Conservation (phyloP, 2,797 vertebrate genomes). For the Fistularia commersonii region DNA sequence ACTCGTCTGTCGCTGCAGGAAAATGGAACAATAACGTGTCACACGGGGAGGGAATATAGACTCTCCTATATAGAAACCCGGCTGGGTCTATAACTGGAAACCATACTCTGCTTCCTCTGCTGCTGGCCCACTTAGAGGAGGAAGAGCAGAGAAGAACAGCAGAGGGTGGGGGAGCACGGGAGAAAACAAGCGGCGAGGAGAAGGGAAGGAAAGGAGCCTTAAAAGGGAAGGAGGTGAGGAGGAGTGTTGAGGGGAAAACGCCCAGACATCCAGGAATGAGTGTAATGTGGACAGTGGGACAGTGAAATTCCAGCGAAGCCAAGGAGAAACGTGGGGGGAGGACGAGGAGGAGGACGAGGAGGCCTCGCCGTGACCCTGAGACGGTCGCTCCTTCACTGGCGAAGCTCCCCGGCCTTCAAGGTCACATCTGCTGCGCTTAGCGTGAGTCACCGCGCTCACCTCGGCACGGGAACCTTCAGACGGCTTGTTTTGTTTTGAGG, state of each 20-base stretch:
- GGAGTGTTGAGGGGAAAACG: conserved; percentile 22
- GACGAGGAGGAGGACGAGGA: conserved; percentile 36
- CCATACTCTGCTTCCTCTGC: no score
- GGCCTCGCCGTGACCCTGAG: conserved; percentile 69
- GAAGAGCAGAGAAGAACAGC: no score
- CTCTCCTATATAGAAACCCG: no score
- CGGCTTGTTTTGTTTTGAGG: no score
- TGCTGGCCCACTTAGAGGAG: no score
- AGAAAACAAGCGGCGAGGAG: conserved; percentile 1
- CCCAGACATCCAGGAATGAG: conserved; percentile 61
- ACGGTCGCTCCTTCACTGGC: conserved; percentile 23
- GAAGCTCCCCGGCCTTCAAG: conserved; percentile 25
- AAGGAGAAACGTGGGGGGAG: conserved; percentile 42
- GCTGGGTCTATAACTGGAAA: no score
- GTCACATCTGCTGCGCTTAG: neutral
- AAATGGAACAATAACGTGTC: conserved; percentile 5
- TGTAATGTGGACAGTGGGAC: conserved; percentile 59
- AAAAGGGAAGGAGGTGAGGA: conserved; percentile 10
- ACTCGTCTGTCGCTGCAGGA: no score
- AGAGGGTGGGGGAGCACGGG: no score
- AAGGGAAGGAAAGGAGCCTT: neutral
- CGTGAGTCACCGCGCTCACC: neutral
- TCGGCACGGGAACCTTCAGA: no score
- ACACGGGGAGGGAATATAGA: neutral
- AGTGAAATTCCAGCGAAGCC: conserved; percentile 56